These are phyloP conservation scores for Acridotheres tristis DNA, from an alignment of 2,797 vertebrate species.

Conservation along the genomic window DNA sequence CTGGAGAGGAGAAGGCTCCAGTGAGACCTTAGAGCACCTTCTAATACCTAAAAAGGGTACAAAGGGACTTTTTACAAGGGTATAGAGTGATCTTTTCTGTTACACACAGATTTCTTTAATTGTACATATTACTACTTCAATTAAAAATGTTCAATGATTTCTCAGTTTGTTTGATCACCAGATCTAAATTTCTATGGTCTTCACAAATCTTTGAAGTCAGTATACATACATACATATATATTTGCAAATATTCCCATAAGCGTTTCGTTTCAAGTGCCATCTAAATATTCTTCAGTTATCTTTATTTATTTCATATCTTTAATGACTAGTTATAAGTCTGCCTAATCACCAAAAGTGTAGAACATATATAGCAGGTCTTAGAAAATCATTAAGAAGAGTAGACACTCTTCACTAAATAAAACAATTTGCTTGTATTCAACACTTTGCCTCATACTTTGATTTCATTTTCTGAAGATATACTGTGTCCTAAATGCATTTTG, in stretches of 20 bases:
- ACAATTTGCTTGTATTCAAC: neutral
- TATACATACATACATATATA: neutral
- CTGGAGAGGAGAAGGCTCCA: neutral
- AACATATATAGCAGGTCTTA: neutral
- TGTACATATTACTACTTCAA: neutral
- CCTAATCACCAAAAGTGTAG: neutral
- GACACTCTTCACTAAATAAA: neutral
- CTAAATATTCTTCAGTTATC: neutral
- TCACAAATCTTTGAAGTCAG: neutral
- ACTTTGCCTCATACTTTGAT: constrained; percentile 29
- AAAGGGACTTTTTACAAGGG: neutral
- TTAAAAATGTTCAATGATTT: neutral
- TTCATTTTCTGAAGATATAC: constrained; percentile 55
- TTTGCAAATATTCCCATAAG: neutral
- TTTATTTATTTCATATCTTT: neutral
- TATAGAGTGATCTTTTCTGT: neutral
- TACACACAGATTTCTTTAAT: neutral
- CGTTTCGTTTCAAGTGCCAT: neutral
- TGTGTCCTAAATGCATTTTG: constrained; percentile 47
- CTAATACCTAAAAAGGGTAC: neutral
- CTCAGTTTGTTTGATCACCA: neutral
- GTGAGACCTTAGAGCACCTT: neutral
- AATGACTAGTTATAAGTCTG: neutral
- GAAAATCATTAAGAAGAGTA: neutral
- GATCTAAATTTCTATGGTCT: neutral